phyloP scores from a whole-genome alignment of 2,888 invertebrate species.

The Cyclophora punctaria region DNA sequence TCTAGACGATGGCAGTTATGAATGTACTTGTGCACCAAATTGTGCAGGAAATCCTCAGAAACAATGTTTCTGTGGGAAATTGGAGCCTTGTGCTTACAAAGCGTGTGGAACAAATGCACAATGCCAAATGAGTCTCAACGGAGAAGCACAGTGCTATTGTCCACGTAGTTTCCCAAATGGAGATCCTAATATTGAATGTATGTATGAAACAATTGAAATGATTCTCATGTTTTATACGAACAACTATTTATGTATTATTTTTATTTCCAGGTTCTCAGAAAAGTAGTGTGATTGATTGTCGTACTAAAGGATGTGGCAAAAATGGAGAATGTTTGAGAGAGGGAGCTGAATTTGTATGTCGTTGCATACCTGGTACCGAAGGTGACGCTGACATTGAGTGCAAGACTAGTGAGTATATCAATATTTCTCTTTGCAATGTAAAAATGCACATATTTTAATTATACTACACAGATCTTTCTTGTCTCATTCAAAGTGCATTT shows the following conservation, averaged over 20 bases:
- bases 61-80: slow-evolving; percentile 85
- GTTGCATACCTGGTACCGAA: slow-evolving; percentile 83
- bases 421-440: slow-evolving; percentile 46
- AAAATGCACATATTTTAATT: slow-evolving; percentile 53
- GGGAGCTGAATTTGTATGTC: slow-evolving; percentile 87
- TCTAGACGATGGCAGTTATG: slow-evolving; percentile 81
- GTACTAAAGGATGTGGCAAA: slow-evolving; percentile 87
- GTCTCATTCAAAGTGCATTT: slow-evolving; percentile 1
- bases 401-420: slow-evolving; percentile 68
- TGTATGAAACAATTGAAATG: slow-evolving; percentile 44
- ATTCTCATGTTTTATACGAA: too few species aligned
- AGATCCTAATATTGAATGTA: slow-evolving; percentile 90
- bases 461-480: slow-evolving; percentile 8
- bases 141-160: slow-evolving; percentile 88
- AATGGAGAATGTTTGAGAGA: slow-evolving; percentile 91
- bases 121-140: slow-evolving; percentile 81
- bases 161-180: slow-evolving; percentile 87
- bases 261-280: slow-evolving; percentile 69
- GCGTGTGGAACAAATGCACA: slow-evolving; percentile 88
- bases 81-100: slow-evolving; percentile 85
- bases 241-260: too few species aligned
- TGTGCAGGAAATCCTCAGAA: slow-evolving; percentile 88
- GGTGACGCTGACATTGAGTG: slow-evolving; percentile 84
- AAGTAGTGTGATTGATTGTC: slow-evolving; percentile 81
- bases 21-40: slow-evolving; percentile 86